A percentile compares a stretch with the other conserved stretches of the same genome.
These are phyloP conservation scores for Xylota sylvarum DNA, from an alignment of 2,888 invertebrate genomes.

Conservation along the genomic window DNA sequence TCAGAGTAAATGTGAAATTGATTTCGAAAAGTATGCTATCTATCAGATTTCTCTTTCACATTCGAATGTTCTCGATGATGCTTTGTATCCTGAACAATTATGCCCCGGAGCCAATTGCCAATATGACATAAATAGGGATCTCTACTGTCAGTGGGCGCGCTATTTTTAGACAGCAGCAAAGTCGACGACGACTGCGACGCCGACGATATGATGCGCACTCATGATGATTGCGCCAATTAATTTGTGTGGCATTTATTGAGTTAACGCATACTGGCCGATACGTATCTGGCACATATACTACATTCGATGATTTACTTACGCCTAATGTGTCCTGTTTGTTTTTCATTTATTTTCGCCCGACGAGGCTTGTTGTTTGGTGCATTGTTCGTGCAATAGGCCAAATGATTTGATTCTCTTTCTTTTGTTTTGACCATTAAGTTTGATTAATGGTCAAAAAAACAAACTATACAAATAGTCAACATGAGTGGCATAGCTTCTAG, in stretches of 20 bases:
- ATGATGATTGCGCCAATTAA: conserved; percentile 73
- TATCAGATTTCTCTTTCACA: conserved; percentile 57
- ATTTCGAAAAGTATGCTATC: conserved; percentile 27
- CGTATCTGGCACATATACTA: conserved; percentile 20
- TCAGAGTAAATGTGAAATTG: conserved; percentile 46
- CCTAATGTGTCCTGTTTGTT: conserved; percentile 1
- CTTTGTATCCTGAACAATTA: conserved; percentile 44
- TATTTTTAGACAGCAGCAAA: conserved; percentile 58
- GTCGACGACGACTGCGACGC: background rate
- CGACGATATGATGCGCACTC: conserved; percentile 14
- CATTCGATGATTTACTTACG: conserved; percentile 6
- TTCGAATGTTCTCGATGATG: conserved; percentile 65
- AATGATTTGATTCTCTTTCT: conserved; percentile 5
- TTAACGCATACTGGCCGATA: conserved; percentile 59
- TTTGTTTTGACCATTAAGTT: conserved; percentile 19
- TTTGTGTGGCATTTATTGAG: conserved; percentile 73
- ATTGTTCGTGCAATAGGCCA: conserved; percentile 35
- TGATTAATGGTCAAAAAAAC: conserved; percentile 28
- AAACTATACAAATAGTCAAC: conserved; percentile 5
- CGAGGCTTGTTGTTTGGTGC: background rate
- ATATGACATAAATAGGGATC: conserved; percentile 66
- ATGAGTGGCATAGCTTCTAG: conserved; percentile 50
- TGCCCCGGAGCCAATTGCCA: conserved; percentile 55
- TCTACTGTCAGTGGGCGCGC: conserved; percentile 36
- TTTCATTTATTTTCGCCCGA: background rate